Percentiles rank a stretch among this genome's conserved stretches.
phyloP scores from a whole-genome alignment of 2,113 vertebrate genomes.

The Gymnogyps californianus region DNA sequence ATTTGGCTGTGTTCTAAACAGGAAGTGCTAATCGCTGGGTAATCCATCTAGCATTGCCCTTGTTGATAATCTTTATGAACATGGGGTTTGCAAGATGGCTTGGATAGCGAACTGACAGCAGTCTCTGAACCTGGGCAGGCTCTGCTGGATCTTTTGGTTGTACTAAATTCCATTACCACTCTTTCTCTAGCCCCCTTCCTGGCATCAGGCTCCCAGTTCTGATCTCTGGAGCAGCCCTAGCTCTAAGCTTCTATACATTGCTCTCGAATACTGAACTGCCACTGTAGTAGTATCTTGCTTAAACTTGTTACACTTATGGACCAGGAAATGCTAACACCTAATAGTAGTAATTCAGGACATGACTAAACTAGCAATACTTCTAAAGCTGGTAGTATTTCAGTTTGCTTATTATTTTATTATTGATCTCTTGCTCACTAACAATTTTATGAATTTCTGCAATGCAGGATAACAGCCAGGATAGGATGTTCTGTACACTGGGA shows the following conservation, averaged over 20 bases:
- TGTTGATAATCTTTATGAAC: background rate
- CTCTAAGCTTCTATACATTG: background rate
- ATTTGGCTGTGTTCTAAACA: constrained; percentile 2
- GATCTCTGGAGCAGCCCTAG: background rate
- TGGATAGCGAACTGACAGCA: background rate
- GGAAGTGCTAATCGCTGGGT: constrained; percentile 2
- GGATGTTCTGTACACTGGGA: background rate
- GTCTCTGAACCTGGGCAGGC: background rate
- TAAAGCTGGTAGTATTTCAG: background rate
- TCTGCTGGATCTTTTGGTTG: background rate
- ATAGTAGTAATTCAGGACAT: background rate
- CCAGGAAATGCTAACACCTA: background rate
- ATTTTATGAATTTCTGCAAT: background rate
- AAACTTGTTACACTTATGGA: background rate
- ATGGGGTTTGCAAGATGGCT: background rate
- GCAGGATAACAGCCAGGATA: background rate
- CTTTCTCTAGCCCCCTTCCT: background rate
- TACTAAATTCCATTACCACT: background rate
- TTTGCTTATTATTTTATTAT: background rate
- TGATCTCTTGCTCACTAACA: background rate
- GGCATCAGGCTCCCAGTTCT: background rate
- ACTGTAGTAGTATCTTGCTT: background rate
- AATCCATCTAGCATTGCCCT: constrained; percentile 3
- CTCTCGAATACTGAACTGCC: background rate
- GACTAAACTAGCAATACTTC: background rate